Base-by-base conservation (phyloP, 2,113 vertebrate genomes). In the Numida meleagris region DNA sequence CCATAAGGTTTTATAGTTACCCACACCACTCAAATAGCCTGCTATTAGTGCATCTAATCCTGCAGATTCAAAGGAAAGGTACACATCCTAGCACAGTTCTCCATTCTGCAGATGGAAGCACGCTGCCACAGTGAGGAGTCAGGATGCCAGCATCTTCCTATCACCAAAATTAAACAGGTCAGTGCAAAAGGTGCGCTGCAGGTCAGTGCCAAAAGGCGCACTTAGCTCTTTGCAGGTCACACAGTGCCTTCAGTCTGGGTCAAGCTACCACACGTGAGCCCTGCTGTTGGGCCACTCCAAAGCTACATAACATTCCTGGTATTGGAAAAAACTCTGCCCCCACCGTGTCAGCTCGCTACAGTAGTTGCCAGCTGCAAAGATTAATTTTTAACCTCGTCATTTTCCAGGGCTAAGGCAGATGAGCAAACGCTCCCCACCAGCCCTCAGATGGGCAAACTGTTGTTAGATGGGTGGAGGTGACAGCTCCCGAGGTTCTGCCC, bases 331-430 rank as follows among this genome's bases (percentile, higher is more conserved):
- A 66, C 61, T 4, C 14, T 46, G 17, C 59, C 66, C 66, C 46
- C 59, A 57, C 42, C 23, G 5, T 59, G 20, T 71, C 89, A 77
- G 33, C 63, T 55, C 42, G 27, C 61, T 74, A 27, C 68, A 95
- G 87, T 11, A 70, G 78, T 55, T 89, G 82, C 93, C 91, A 93
- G 75, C 82, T 91, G 75, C 67, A 46, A 33, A 51, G 91, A 89
- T 95, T 92, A 95, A 96, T 94, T 95, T 96, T 96, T 95, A 95
- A 94, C 94, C 68, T 94, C 74, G 50, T 87, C 5, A 0, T 94
- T 86, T 88, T 85, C 67, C 82, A 89, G 89, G 58, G 46, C 72
- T 62, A 36, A 91, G 87, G 79, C 82, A 82, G 71, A 88, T 46
- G 55, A 74, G 59, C 11, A 94, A 94, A 93, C 70, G 72, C 46